A percentile compares a stretch with the other conserved stretches of the same genome.
Evolutionary conservation across 1,140 invertebrate species (phyloP).

Genomic region (Aphis gossypii): DNA sequence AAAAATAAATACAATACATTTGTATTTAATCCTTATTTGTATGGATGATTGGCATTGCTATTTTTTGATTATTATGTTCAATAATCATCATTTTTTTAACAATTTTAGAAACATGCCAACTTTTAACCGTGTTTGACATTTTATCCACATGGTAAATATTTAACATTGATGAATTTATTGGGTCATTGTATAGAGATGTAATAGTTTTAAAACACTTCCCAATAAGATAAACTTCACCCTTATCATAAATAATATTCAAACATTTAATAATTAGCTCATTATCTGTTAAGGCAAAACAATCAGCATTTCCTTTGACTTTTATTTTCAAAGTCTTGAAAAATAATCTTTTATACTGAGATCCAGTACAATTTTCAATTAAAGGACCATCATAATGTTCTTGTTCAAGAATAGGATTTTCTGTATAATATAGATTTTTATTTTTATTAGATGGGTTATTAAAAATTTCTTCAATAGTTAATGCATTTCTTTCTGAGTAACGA

Average conservation of each 20-base stretch:
- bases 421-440: too few species aligned
- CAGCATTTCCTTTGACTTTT: background rate
- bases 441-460: too few species aligned
- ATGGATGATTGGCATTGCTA: constrained; percentile 7
- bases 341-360: too few species aligned
- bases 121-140: background rate
- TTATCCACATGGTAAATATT: background rate
- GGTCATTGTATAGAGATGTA: background rate
- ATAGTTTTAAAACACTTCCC: background rate
- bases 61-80: background rate
- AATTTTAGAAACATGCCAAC: background rate
- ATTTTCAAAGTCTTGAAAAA: background rate
- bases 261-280: background rate
- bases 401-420: too few species aligned
- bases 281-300: background rate
- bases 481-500: too few species aligned
- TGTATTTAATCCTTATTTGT: background rate
- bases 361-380: too few species aligned
- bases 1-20: too few species aligned
- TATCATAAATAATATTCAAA: constrained; percentile 9
- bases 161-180: background rate
- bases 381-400: too few species aligned
- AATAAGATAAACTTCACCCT: background rate
- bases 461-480: too few species aligned
- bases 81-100: background rate